phyloP scores from a whole-genome alignment of 2,797 vertebrate genomes.

The Pangasius macronema region DNA sequence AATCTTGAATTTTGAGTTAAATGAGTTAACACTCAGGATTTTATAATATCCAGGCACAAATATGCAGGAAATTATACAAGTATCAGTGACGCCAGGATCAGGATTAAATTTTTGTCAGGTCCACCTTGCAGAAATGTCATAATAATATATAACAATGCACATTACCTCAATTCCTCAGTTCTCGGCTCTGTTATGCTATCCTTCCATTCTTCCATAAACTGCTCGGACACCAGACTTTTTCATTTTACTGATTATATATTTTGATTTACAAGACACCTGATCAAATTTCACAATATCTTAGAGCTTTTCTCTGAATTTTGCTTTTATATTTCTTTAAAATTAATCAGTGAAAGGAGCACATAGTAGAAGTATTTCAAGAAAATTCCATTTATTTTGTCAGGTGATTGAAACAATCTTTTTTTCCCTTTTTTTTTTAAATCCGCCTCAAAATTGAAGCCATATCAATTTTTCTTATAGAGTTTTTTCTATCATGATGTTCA shows the following conservation, averaged over 20 bases:
- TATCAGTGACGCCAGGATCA: not conserved
- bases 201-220: too few species aligned
- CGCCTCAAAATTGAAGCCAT: not conserved
- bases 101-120: not conserved
- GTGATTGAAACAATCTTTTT: too few species aligned
- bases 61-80: not conserved
- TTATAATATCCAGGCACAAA: not conserved
- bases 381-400: too few species aligned
- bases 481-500: not conserved
- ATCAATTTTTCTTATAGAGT: not conserved
- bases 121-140: not conserved
- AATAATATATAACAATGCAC: not conserved
- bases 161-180: not conserved
- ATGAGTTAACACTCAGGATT: not conserved
- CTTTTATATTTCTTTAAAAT: not conserved
- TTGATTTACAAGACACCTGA: not conserved
- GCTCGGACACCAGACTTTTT: not conserved
- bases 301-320: not conserved
- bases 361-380: not conserved
- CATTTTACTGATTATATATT: not conserved
- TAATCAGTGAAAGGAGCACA: too few species aligned
- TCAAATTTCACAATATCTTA: not conserved
- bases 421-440: not conserved
- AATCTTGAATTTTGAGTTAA: not conserved
- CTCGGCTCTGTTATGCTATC: not conserved